Evolutionary conservation across 2,888 invertebrate species (phyloP).

Genomic region (Stenchaetothrips biformis): DNA sequence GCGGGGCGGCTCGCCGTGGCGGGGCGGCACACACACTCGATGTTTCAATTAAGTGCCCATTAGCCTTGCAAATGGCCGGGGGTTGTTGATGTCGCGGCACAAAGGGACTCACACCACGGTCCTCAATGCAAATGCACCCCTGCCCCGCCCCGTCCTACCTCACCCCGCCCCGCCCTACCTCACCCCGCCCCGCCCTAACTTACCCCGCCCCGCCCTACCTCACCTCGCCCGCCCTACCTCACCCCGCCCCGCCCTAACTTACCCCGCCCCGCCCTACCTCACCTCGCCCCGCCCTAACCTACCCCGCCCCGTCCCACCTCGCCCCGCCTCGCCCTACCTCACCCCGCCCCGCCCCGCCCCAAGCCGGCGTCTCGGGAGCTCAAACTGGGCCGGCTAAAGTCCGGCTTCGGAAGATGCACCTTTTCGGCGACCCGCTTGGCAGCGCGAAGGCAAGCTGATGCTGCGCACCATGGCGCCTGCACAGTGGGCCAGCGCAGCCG

Average conservation of each 20-base stretch:
- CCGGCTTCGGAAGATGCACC: no score
- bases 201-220: no score
- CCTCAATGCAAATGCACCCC: constrained; percentile 1
- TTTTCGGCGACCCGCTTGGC: no score
- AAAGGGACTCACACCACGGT: not conserved
- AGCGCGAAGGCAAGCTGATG: no score
- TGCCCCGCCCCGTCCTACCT: not conserved
- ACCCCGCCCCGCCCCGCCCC: not conserved
- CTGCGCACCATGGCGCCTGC: no score
- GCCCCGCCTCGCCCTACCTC: no score
- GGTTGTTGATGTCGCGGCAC: not conserved
- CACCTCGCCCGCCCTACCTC: no score
- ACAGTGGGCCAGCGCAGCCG: no score
- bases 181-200: no score
- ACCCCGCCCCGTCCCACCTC: not conserved
- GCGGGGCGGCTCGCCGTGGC: not conserved
- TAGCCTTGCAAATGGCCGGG: constrained; percentile 7
- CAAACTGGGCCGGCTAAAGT: no score
- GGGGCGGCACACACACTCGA: not conserved
- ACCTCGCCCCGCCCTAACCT: not conserved
- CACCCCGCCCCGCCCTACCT: not conserved
- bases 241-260: no score
- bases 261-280: not conserved
- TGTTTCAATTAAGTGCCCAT: constrained; percentile 22
- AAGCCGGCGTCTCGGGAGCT: no score